Percentiles rank a stretch among this genome's conserved stretches.
Evolutionary conservation across 2,888 invertebrate genomes (phyloP).

Genomic region (Cataglyphis altisquamis): DNA sequence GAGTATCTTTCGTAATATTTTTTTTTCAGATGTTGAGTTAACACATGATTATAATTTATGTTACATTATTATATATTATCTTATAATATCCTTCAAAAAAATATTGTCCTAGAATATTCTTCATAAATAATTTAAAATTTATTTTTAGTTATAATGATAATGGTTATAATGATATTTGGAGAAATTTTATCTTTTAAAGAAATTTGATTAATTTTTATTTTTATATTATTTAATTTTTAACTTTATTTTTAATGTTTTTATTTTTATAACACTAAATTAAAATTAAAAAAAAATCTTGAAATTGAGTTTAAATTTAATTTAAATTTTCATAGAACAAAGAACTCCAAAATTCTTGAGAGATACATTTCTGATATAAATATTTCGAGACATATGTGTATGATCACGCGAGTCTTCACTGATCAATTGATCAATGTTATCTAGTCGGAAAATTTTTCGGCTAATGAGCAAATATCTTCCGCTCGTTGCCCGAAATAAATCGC

Average conservation of each 20-base stretch:
- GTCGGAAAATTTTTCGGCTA: slow-evolving; percentile 41
- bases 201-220: neutral
- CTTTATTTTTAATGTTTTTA: neutral
- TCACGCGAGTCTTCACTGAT: slow-evolving; percentile 12
- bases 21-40: neutral
- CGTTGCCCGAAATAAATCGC: slow-evolving; percentile 47
- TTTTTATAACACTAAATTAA: neutral
- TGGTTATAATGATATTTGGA: neutral
- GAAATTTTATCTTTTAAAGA: neutral
- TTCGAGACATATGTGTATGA: neutral
- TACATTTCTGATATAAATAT: neutral
- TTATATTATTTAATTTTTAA: neutral
- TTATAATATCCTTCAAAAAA: neutral
- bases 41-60: neutral
- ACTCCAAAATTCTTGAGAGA: neutral
- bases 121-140: neutral
- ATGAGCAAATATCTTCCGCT: slow-evolving; percentile 54
- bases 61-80: neutral
- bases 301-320: neutral
- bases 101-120: neutral
- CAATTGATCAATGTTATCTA: slow-evolving; percentile 28
- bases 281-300: neutral
- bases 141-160: neutral
- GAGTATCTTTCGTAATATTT: neutral
- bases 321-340: neutral